Percentiles rank a stretch among this genome's conserved stretches.
These are phyloP conservation scores for Tichodroma muraria DNA, from an alignment of 2,113 vertebrate genomes.

Conservation along the genomic window DNA sequence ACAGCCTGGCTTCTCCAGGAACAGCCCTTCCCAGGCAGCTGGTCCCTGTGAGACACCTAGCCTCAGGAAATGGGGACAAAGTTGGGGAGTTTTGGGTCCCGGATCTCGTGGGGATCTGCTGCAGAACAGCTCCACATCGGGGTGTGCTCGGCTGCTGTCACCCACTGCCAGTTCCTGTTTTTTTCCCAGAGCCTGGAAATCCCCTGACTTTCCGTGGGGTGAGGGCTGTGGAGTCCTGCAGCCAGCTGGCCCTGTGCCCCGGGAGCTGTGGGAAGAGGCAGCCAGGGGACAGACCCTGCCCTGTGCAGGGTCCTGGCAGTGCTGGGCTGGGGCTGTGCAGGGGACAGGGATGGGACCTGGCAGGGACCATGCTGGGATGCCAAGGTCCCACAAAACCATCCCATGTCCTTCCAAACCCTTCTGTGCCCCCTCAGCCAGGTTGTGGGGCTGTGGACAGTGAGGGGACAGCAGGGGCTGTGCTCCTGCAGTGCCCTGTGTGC, in stretches of 20 bases:
- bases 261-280: neutral
- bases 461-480: fast-evolving
- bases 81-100: neutral
- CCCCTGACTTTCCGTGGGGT: neutral
- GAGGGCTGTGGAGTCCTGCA: neutral
- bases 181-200: slow-evolving; percentile 30
- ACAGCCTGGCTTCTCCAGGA: neutral
- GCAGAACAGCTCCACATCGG: neutral
- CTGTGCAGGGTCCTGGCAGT: fast-evolving
- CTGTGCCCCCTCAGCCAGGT: neutral
- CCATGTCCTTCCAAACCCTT: neutral
- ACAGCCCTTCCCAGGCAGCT: neutral
- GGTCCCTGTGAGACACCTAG: neutral
- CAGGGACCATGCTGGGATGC: too few species aligned
- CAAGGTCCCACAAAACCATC: neutral
- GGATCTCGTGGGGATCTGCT: neutral
- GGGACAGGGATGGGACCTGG: neutral
- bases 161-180: neutral
- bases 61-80: neutral
- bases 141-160: neutral
- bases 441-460: neutral
- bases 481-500: neutral
- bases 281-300: neutral
- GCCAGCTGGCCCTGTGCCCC: neutral
- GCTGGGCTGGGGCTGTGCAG: neutral